These are phyloP conservation scores for Patella pellucida DNA, from an alignment of 2,888 invertebrate genomes.

Conservation along the genomic window DNA sequence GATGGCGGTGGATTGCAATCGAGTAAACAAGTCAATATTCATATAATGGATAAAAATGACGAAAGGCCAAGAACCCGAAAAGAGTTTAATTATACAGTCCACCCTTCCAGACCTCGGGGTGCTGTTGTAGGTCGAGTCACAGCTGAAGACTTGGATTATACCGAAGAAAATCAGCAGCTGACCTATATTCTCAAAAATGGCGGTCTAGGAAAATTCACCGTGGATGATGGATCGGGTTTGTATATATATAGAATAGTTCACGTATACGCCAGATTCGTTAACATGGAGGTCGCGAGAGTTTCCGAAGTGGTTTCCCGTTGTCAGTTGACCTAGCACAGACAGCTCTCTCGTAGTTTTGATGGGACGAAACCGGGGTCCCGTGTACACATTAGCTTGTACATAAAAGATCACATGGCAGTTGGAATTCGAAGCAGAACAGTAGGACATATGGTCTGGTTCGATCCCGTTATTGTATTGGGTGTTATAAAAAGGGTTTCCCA, in stretches of 20 bases:
- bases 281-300: too few species aligned
- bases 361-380: too few species aligned
- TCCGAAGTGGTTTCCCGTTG: too few species aligned
- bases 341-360: too few species aligned
- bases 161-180: constrained; percentile 12
- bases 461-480: too few species aligned
- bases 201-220: constrained; percentile 24
- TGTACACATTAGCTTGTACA: too few species aligned
- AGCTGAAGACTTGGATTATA: constrained; percentile 18
- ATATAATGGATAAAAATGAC: constrained; percentile 41
- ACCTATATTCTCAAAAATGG: constrained; percentile 17
- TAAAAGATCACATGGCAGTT: too few species aligned
- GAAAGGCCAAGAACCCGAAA: constrained; percentile 33
- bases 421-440: too few species aligned
- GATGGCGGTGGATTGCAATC: background rate
- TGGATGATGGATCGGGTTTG: constrained; percentile 22
- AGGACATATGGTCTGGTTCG: too few species aligned
- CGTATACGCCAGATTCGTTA: too few species aligned
- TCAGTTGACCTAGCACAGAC: too few species aligned
- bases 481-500: too few species aligned
- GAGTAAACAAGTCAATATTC: constrained; percentile 20
- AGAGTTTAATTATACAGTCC: constrained; percentile 13
- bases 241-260: background rate
- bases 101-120: constrained; percentile 14
- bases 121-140: constrained; percentile 17